Evolutionary conservation across 2,888 invertebrate genomes (phyloP).

Genomic region (Prionchulus punctatus): DNA sequence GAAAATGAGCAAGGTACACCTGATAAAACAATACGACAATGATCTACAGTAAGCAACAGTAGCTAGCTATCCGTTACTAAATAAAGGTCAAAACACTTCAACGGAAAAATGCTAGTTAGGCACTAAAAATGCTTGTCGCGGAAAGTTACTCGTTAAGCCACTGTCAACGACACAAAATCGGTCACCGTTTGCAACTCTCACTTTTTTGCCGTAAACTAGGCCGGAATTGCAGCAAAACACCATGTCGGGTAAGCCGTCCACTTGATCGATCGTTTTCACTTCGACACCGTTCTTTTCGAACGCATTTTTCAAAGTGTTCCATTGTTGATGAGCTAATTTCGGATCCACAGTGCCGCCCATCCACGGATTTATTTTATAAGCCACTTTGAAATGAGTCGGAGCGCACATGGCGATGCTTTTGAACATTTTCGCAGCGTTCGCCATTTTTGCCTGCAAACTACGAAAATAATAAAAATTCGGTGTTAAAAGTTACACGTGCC

Average conservation of each 20-base stretch:
- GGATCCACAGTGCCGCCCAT: conserved; percentile 30
- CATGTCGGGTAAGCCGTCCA: conserved; percentile 27
- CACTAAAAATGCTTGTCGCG: too few species aligned
- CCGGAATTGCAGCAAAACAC: conserved; percentile 32
- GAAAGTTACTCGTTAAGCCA: too few species aligned
- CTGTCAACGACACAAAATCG: too few species aligned
- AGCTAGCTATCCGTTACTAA: background rate
- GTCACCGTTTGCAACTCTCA: conserved; percentile 10
- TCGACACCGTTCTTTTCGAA: conserved; percentile 17
- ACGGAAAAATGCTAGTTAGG: too few species aligned
- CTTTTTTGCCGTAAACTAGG: conserved; percentile 22
- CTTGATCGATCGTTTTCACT: conserved; percentile 26
- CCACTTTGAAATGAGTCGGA: conserved; percentile 2
- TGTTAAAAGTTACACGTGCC: too few species aligned
- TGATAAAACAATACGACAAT: too few species aligned
- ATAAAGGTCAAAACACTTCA: background rate
- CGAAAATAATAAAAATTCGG: too few species aligned
- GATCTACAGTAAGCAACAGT: too few species aligned
- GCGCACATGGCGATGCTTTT: background rate
- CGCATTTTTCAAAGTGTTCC: conserved; percentile 22
- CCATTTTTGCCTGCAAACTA: too few species aligned
- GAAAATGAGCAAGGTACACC: conserved; percentile 25
- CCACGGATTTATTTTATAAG: conserved; percentile 27
- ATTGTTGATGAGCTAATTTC: conserved; percentile 12
- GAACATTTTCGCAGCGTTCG: background rate